Conservation (phyloP, 2,888 invertebrate species). For the Sminthurides aquaticus region DNA sequence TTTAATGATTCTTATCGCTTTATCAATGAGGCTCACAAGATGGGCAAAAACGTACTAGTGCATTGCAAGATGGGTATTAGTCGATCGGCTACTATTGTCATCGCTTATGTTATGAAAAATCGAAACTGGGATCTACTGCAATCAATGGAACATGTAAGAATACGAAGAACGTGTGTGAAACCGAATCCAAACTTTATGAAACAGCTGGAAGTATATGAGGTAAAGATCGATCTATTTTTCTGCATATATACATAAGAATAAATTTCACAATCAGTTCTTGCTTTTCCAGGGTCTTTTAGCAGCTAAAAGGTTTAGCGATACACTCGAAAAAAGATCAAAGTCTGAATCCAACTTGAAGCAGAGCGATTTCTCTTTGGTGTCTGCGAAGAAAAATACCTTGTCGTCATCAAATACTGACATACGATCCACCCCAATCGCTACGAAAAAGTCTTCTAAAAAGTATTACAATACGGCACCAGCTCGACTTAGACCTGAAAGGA, state of each 20-base stretch:
- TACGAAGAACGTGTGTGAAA: conserved; percentile 85
- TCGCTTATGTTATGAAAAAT: conserved; percentile 97
- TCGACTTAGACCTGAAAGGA: conserved; percentile 39
- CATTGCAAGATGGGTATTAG: conserved; percentile 99
- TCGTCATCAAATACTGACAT: conserved; percentile 40
- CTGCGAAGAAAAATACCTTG: conserved; percentile 33
- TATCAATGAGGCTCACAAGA: conserved; percentile 79
- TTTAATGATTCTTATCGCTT: conserved; percentile 98
- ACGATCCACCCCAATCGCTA: conserved; percentile 26
- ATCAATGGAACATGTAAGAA: conserved; percentile 81
- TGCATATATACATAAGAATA: not conserved
- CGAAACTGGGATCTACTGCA: conserved; percentile 86
- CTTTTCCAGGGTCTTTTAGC: conserved; percentile 75
- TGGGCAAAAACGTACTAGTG: conserved; percentile 88
- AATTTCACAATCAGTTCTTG: conserved; percentile 2
- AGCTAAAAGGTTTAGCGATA: conserved; percentile 88
- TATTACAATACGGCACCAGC: conserved; percentile 44
- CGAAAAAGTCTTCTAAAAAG: conserved; percentile 40
- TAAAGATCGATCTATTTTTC: conserved; percentile 21
- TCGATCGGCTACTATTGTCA: conserved; percentile 93
- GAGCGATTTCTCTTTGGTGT: conserved; percentile 47
- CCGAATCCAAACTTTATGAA: conserved; percentile 91
- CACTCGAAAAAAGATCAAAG: conserved; percentile 71
- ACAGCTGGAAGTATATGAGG: conserved; percentile 82
- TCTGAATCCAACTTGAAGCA: conserved; percentile 83